Base-by-base conservation (phyloP, 1,140 invertebrate species). In the Dolichoris vasculosae region DNA sequence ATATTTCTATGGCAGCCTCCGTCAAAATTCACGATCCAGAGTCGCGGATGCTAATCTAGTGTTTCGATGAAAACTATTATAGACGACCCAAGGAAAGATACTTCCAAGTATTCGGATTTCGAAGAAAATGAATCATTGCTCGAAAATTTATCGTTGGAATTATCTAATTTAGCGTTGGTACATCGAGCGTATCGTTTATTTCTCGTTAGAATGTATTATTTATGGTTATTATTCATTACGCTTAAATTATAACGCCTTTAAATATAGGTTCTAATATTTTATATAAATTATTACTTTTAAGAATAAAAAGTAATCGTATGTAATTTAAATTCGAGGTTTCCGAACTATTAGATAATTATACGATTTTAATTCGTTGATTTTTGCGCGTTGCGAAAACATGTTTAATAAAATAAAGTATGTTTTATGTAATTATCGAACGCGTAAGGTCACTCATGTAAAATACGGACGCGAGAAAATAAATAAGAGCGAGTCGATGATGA, bases 11-110 rank as follows among this genome's bases (percentile, higher is more conserved):
- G 4, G 15, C 67, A 69, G 67, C 32, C 23, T 69, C 73, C 11
- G 51, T 48, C 73, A 32, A 76, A 46, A 76, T 76, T 48, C 43
- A 76, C 23, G 43, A 76, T 40, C 32, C 43, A 32, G n/a, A 76
- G 73, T 43, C 48, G 26, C 30, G 15, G 20, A 76, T 76, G 43
- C 0, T 46, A 17, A 43, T 48, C 26, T 32, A n/a, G 43, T 20
- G 46, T 76, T 48, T 76, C 43, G 38, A 55, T 35, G 26, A 78
- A 59, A 78, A 59, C 48, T 17, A 8, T 35, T 48, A 51, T 26
- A 7, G 23, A 26, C n/a, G 40, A n/a, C 23, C 8, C 8, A 51
- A n/a, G 8, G 30, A 63, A 63, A 63, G 8, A 17, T 6, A 6
- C 59, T 6, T 8, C 30, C 3, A 63, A 63, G 30, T 63, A n/a